phyloP scores from a whole-genome alignment of 2,888 invertebrate genomes.

The Xanthia togata region DNA sequence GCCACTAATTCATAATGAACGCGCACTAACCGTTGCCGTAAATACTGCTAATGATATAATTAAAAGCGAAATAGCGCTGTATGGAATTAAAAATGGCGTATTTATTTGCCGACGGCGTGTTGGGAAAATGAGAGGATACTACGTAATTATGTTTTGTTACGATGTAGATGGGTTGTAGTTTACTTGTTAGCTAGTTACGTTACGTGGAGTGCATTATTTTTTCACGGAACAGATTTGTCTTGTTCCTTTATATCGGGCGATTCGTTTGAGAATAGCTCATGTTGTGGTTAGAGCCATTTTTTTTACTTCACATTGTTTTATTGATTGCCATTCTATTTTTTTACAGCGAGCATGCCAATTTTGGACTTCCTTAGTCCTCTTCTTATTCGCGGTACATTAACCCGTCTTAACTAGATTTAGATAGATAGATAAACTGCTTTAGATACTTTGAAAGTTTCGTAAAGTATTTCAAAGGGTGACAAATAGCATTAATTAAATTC shows the following conservation, averaged over 20 bases:
- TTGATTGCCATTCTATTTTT: too few relatives aligned
- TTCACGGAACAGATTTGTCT: not conserved
- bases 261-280: too few relatives aligned
- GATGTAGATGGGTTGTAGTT: slow-evolving; percentile 12
- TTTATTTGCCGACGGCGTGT: slow-evolving; percentile 56
- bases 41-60: slow-evolving; percentile 65
- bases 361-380: too few relatives aligned
- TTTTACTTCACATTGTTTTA: too few relatives aligned
- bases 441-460: too few relatives aligned
- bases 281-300: not conserved
- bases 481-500: not conserved
- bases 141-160: slow-evolving; percentile 39
- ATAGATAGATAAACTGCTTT: not conserved
- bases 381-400: too few relatives aligned
- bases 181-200: slow-evolving; percentile 19
- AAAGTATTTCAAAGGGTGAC: not conserved
- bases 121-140: slow-evolving; percentile 52
- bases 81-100: slow-evolving; percentile 61
- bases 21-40: slow-evolving; percentile 58
- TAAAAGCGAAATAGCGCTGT: slow-evolving; percentile 57
- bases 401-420: too few relatives aligned
- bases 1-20: slow-evolving; percentile 60
- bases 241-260: not conserved
- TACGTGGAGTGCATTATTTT: not conserved
- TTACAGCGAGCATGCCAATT: too few relatives aligned